phyloP scores from a whole-genome alignment of 2,888 invertebrate genomes.

The Eristalis pertinax region DNA sequence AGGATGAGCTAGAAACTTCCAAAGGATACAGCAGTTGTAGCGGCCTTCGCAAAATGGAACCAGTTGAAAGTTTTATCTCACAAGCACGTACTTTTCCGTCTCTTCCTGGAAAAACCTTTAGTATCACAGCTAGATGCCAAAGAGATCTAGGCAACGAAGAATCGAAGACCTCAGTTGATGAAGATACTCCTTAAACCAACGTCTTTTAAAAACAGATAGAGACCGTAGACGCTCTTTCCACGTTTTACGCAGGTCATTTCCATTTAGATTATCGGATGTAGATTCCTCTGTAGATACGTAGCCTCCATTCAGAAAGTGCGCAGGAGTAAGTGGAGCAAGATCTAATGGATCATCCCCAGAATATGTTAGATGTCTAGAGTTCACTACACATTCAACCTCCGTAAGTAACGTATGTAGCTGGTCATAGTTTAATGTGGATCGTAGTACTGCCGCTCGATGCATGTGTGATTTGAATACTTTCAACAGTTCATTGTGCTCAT shows the following conservation, averaged over 20 bases:
- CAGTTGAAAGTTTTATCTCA: constrained; percentile 14
- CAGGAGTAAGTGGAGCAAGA: no score
- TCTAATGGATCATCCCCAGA: no score
- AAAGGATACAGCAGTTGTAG: constrained; percentile 35
- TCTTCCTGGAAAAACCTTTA: constrained; percentile 11
- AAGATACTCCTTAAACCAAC: constrained; percentile 9
- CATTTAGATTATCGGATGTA: no score
- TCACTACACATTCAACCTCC: no score
- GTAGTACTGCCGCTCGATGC: background rate
- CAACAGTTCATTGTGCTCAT: no score
- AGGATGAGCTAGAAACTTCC: background rate
- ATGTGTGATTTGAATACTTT: no score
- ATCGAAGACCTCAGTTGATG: constrained; percentile 45
- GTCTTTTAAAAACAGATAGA: background rate
- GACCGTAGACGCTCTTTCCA: no score
- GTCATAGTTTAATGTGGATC: constrained; percentile 10
- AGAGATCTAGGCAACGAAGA: constrained; percentile 22
- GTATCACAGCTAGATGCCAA: background rate
- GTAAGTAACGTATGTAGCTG: no score
- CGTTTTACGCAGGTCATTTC: no score
- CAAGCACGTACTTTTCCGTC: constrained; percentile 40
- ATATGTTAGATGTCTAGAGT: no score
- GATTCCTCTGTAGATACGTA: no score
- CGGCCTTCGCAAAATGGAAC: constrained; percentile 27
- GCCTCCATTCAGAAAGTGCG: no score